Evolutionary conservation across 2,888 invertebrate genomes (phyloP), one percentile per base, ranked within the genome.

Genomic region (Eupithecia insigniata): DNA sequence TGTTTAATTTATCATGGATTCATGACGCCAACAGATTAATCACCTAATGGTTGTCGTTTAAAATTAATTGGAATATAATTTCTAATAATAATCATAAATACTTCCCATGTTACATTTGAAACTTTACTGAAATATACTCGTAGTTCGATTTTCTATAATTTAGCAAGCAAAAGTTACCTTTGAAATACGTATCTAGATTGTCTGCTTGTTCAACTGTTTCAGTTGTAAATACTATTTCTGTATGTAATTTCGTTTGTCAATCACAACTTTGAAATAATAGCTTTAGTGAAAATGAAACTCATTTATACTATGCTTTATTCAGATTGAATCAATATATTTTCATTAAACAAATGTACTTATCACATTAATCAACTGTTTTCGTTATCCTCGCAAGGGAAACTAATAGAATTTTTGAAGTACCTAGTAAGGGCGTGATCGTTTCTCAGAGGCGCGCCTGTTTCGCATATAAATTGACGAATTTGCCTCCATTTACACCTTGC

Each of bases 401-500:
- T 83, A 83, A 88, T 87, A 84, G 84, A 86, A 86, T 87, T 87
- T 88, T 88, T 86, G 82, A 80, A 81, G 80, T 82, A 79, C 84
- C 82, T 64, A 22, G n/a, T n/a, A 36, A 86, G 84, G 87, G 87
- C 87, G 85, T 88, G 87, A 90, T 87, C 89, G 85, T 85, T 82
- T 86, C 88, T 91, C 92, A 91, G 91, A 92, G 90, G 90, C 89
- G 85, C 80, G 85, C 80, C 86, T 89, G 91, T 88, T 89, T 90
- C 92, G 93, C 93, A 93, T 93, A 93, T 92, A 93, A 92, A 94
- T 93, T 93, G 93, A 92, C 88, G 89, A 91, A 93, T 93, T 93
- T 93, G 90, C 92, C 87, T 92, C 90, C 87, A 92, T 91, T 92
- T 91, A 90, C 92, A 91, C 92, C 91, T 90, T 88, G 84, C 87